Base-by-base conservation (phyloP, 37 sponge, comb jelly and placozoan genomes). In the Halichondria panicea region DNA sequence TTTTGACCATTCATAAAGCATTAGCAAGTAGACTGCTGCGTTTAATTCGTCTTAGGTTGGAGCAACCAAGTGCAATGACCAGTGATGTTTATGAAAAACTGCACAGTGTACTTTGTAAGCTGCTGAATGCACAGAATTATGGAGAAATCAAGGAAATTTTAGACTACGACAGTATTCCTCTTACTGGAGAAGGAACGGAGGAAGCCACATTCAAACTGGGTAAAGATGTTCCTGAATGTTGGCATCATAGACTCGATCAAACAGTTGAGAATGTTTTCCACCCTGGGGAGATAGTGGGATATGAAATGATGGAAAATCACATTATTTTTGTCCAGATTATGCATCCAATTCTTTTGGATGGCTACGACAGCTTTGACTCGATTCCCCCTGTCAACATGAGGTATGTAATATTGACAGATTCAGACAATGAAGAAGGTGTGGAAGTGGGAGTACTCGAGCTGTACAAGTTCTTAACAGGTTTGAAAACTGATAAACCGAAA, bases 211-310 rank as follows among this genome's bases (percentile, higher is more conserved):
- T 55, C 50, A 50, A 46, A 45, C 45, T 87, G 24, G 87, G 87
- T 0, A 32, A 44, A 13, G 63, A 71, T 12, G 59, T 87, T 18
- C 87, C 81, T 63, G 56, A 65, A 27, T 19, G 3, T 0, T 78
- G 55, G 68, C 80, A 78, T 24, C 55, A 78, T 41, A 30, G 67
- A 12, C 70, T 87, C 15, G 85, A 84, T 33, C 81, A 80, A 30
- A 67, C 71, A 41, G 24, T 53, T 33, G 31, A 66, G 24, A 71
- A 84, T 50, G 59, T 80, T 31, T 89, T 84, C 50, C 38, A 79
- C 19, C 61, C 84, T 38, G 52, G 68, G 42, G 90, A 89, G 9
- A 72, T 55, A 40, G 81, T 89, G 33, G 90, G 84, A 7, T 89
- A 89, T 79, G 82, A 87, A 30, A 43, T 68, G 11, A 45, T 33